These are phyloP conservation scores for Pomatostomus ruficeps DNA, from an alignment of 2,113 vertebrate species.

Conservation along the genomic window DNA sequence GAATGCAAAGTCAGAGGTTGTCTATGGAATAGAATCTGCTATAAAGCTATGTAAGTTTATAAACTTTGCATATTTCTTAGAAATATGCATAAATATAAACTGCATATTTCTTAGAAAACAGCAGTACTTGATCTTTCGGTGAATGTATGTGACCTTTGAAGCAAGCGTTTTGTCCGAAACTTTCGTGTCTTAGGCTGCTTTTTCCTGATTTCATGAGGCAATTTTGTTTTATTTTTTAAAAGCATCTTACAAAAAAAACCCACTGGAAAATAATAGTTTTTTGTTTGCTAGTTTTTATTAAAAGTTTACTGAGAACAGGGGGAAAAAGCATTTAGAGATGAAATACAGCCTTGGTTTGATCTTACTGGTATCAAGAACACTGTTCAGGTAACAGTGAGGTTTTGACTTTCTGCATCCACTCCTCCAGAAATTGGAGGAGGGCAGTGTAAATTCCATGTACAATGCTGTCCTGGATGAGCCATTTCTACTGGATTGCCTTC, in stretches of 20 bases:
- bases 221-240: not conserved
- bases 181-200: not conserved
- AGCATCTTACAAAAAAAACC: not conserved
- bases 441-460: fast-evolving
- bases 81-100: no score
- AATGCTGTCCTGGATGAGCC: not conserved
- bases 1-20: not conserved
- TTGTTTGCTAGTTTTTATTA: not conserved
- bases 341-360: not conserved
- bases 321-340: fast-evolving
- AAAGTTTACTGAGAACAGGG: fast-evolving
- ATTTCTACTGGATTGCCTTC: not conserved
- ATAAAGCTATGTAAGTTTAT: not conserved
- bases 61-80: not conserved
- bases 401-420: not conserved
- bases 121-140: not conserved
- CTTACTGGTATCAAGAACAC: not conserved
- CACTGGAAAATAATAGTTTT: not conserved
- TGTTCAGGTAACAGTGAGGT: fast-evolving
- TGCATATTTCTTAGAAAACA: not conserved
- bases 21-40: not conserved
- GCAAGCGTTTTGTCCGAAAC: not conserved
- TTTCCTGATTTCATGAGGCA: not conserved
- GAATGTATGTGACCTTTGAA: not conserved
- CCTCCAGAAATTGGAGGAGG: no score